Evolutionary conservation across 1,140 invertebrate species (phyloP), one percentile per base, ranked within the genome.

Genomic region (Drosophila suzukii): DNA sequence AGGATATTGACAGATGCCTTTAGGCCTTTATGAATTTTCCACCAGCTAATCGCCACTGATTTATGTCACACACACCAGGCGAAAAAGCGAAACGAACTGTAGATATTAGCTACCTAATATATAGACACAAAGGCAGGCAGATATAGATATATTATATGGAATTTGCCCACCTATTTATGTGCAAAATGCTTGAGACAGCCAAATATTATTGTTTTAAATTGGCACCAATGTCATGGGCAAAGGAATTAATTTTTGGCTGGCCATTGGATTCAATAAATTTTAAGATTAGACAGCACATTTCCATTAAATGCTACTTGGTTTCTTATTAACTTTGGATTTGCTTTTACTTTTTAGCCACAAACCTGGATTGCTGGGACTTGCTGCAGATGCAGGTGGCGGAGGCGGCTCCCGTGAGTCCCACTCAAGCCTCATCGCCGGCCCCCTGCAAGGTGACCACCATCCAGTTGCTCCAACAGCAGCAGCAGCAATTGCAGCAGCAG

Each of bases 361-460:
- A 92, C 77, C 67, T 91, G 59, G 90, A 90, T 75, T 91, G 91
- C 91, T 90, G 78, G 66, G 92, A 92, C 49, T 79, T 92, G 63
- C 50, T 92, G 68, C 91, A 92, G 66, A 91, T 92, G 46, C 89
- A 91, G 54, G 79, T 81, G 59, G 73, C 55, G 6, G 81, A 89
- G 53, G 50, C 83, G 61, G 60, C 78, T 41, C 62, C 67, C 41
- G 67, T 61, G 50, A 88, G 83, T 71, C 79, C 81, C 17, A 55
- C 82, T 2, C 7, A 8, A 0, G 68, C 88, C 17, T 82, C 90
- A 15, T 85, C 90, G n/a, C 77, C 80, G n/a, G 62, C 80, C 17
- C 74, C 88, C 15, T 71, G 66, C 66, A 82, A 82, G 50, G 82
- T 66, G 39, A 44, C 65, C 46, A 75, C 82, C 17, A 63, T 85